These are phyloP conservation scores for Macrotis lagotis DNA, from an alignment of 2,113 vertebrate genomes.

Conservation along the genomic window DNA sequence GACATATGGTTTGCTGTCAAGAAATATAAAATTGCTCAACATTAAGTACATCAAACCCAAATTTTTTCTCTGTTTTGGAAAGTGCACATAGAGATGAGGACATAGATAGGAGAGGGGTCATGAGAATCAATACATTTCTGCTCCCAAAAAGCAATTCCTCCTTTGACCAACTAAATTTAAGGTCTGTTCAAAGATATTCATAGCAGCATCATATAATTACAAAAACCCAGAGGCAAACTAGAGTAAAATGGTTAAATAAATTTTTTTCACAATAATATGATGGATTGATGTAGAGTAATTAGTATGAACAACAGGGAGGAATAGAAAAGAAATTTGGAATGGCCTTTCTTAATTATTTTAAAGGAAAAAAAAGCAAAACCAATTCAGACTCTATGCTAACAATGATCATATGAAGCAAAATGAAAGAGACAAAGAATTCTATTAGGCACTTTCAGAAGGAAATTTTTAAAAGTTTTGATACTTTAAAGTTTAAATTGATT, in stretches of 20 bases:
- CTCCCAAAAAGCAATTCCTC: not conserved
- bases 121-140: not conserved
- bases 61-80: not conserved
- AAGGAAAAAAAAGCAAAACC: not conserved
- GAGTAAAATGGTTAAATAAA: not conserved
- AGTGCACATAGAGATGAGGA: not conserved
- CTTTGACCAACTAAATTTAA: not conserved
- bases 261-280: not conserved
- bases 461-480: not conserved
- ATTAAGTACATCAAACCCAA: not conserved
- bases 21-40: not conserved
- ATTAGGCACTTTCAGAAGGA: not conserved
- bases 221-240: not conserved
- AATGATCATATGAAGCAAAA: not conserved
- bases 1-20: no score
- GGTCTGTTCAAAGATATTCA: not conserved
- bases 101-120: not conserved
- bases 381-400: not conserved
- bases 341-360: not conserved
- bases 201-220: not conserved
- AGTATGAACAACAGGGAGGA: not conserved
- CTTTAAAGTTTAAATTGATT: not conserved
- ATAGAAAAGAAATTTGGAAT: not conserved
- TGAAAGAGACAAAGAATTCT: not conserved
- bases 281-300: not conserved